Percentiles rank a stretch among this genome's conserved stretches.
Evolutionary conservation across 2,888 invertebrate species (phyloP).

Genomic region (Macrostomum cliftonense): DNA sequence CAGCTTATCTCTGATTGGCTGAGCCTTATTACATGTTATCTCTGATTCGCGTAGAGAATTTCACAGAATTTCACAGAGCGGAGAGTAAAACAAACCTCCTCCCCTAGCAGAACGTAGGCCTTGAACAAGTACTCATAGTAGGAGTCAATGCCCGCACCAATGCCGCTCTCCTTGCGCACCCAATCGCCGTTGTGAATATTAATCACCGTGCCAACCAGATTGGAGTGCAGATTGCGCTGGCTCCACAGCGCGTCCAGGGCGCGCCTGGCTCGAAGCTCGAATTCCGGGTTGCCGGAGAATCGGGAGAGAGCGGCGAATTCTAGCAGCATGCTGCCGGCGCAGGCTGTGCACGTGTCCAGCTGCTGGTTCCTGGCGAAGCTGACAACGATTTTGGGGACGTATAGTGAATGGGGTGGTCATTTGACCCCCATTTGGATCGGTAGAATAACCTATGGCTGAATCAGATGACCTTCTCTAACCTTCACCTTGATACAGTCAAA

Average conservation of each 20-base stretch:
- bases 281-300: slow-evolving; percentile 66
- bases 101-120: slow-evolving; percentile 74
- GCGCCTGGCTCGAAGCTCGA: slow-evolving; percentile 74
- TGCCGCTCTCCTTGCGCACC: slow-evolving; percentile 81
- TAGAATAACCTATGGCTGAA: too few species aligned
- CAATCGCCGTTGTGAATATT: slow-evolving; percentile 96
- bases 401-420: background rate
- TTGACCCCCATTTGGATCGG: too few species aligned
- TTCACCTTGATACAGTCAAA: too few species aligned
- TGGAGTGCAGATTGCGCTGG: slow-evolving; percentile 66
- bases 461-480: too few species aligned
- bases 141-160: slow-evolving; percentile 96
- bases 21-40: too few species aligned
- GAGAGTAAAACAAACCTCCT: slow-evolving; percentile 43
- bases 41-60: too few species aligned
- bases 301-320: slow-evolving; percentile 89
- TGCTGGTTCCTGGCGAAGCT: slow-evolving; percentile 22
- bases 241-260: slow-evolving; percentile 94
- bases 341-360: slow-evolving; percentile 86
- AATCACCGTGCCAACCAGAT: slow-evolving; percentile 87
- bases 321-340: slow-evolving; percentile 87
- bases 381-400: background rate
- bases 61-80: too few species aligned
- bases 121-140: slow-evolving; percentile 96
- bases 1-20: too few species aligned